A percentile compares a stretch with the other conserved stretches of the same genome.
These are phyloP conservation scores for Apeira syringaria DNA, from an alignment of 2,888 invertebrate genomes.

Conservation along the genomic window DNA sequence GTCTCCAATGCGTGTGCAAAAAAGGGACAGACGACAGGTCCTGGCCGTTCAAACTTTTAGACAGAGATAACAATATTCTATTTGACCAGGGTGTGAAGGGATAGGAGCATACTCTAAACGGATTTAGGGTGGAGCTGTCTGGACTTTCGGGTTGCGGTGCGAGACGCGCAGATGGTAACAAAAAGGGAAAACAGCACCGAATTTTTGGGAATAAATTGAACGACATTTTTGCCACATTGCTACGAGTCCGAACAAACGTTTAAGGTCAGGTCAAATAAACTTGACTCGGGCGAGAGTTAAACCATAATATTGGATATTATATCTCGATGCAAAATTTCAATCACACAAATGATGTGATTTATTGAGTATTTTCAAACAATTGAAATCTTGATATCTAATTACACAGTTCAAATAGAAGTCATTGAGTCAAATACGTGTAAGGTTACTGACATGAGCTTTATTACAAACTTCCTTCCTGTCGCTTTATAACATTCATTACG, in stretches of 20 bases:
- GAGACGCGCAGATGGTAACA: constrained; percentile 79
- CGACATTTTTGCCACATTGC: constrained; percentile 69
- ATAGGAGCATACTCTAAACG: constrained; percentile 71
- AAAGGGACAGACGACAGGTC: constrained; percentile 74
- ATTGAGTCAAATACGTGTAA: constrained; percentile 38
- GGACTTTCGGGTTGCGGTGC: constrained; percentile 63
- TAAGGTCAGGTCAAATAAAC: too few species aligned
- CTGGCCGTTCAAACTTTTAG: constrained; percentile 67
- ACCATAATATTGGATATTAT: too few species aligned
- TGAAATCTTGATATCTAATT: too few species aligned
- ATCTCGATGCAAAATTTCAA: too few species aligned
- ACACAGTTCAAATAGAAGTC: too few species aligned
- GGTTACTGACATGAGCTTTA: constrained; percentile 74
- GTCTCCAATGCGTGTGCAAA: constrained; percentile 60
- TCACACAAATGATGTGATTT: too few species aligned
- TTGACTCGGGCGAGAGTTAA: too few species aligned
- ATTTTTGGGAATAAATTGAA: constrained; percentile 81
- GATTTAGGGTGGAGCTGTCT: constrained; percentile 83
- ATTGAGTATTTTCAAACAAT: too few species aligned
- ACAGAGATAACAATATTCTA: constrained; percentile 67
- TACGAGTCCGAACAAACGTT: constrained; percentile 13
- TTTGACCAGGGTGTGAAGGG: constrained; percentile 69
- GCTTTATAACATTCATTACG: constrained; percentile 63
- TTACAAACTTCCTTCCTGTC: constrained; percentile 74
- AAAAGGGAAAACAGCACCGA: constrained; percentile 77